A percentile compares a stretch with the other conserved stretches of the same genome.
phyloP scores from a whole-genome alignment of 2,113 vertebrate species.

The Murina feae region DNA sequence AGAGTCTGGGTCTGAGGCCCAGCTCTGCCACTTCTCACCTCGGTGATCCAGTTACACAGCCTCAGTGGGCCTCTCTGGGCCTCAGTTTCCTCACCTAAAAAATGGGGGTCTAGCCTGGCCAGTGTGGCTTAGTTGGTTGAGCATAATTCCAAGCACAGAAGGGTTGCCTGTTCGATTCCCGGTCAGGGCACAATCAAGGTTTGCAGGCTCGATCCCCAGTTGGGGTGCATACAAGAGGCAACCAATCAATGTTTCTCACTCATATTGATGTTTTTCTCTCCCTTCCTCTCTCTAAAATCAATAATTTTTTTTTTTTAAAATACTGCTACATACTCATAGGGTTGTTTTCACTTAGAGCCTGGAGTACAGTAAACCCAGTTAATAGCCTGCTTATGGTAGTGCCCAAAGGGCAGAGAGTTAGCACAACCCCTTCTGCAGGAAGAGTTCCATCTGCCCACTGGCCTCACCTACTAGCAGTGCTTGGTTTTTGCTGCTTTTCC shows the following conservation, averaged over 20 bases:
- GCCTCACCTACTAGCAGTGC: neutral
- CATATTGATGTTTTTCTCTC: too few species aligned
- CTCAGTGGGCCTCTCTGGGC: neutral
- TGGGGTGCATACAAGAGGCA: too few species aligned
- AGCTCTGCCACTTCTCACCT: neutral
- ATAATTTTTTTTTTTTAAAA: too few species aligned
- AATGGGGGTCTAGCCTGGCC: neutral
- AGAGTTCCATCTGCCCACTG: neutral
- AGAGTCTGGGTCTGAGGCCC: neutral
- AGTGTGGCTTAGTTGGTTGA: too few species aligned
- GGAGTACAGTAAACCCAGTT: neutral
- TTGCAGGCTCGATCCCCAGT: too few species aligned
- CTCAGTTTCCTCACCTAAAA: neutral
- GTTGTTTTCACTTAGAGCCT: neutral
- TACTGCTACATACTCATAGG: neutral
- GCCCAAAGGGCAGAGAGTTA: neutral
- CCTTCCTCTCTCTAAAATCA: too few species aligned
- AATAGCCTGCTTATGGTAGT: neutral
- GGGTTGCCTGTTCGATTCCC: too few species aligned
- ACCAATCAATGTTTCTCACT: too few species aligned
- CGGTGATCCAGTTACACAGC: neutral
- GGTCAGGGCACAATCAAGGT: too few species aligned
- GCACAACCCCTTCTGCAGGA: neutral
- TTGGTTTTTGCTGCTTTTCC: neutral
- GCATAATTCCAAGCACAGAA: too few species aligned